Base-by-base conservation (phyloP, 2,113 vertebrate genomes). In the Tauraco erythrolophus region DNA sequence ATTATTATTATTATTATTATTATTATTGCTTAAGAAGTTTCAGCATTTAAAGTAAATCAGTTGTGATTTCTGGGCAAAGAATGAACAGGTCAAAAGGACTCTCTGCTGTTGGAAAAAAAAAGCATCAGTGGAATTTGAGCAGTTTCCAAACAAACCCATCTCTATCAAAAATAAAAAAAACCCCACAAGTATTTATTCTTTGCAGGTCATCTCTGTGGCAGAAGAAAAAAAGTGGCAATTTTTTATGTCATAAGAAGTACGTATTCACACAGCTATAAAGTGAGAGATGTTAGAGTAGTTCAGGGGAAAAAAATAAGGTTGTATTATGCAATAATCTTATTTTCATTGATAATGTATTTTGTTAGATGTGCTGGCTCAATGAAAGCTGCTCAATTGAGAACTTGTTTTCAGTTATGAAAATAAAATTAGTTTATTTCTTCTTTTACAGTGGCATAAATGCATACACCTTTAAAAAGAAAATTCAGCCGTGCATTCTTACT, bases 331-430 rank as follows among this genome's bases (percentile, higher is more conserved):
- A 43, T 89, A 54, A 89, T 86, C 70, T 89, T 90, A 61, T 94
- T 97, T 97, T 91, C 83, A 50, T 54, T 48, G 60, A 19, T 92
- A 74, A 94, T 82, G 28, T 95, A 57, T 86, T 97, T 96, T 92
- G 62, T 93, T 92, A 89, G 62, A 33, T 89, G 18, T 84, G 54
- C 62, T 94, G 90, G 27, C 65, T 83, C 1, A 0, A 22, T 94
- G 88, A 92, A 94, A 91, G 79, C 46, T 46, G 39, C 51, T 95
- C 71, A 94, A 3, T 27, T 70, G 80, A 95, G 90, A 94, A 88
- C 46, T 92, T 86, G 62, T 76, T 88, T 89, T 88, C 72, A 91
- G 58, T 57, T 60, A 68, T 71, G 56, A 79, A 94, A 96, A 97
- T 92, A 88, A 96, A 95, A 95, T 96, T 68, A 74, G 64, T 88